These are phyloP conservation scores for Triplophysa dalaica DNA, from an alignment of 2,113 vertebrate species.

Conservation along the genomic window DNA sequence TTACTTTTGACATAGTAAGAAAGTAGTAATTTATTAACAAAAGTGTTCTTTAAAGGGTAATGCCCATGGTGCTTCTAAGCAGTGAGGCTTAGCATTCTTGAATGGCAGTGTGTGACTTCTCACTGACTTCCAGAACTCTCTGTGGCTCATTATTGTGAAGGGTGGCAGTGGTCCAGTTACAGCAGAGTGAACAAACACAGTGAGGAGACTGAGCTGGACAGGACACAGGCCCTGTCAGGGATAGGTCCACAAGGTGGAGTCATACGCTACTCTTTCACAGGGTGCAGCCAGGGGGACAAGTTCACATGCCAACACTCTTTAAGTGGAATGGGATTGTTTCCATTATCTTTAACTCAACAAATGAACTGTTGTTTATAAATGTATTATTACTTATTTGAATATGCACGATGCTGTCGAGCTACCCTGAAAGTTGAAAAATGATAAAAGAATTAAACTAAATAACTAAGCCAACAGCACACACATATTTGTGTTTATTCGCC, in stretches of 20 bases:
- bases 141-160: slow-evolving; percentile 66
- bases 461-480: neutral
- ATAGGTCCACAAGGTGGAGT: slow-evolving; percentile 33
- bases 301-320: slow-evolving; percentile 59
- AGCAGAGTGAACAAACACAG: slow-evolving; percentile 75
- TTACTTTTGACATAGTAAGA: no score
- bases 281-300: slow-evolving; percentile 54
- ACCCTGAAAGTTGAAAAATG: no score
- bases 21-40: no score
- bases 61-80: slow-evolving; percentile 36
- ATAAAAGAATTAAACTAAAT: neutral
- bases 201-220: slow-evolving; percentile 57
- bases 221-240: slow-evolving; percentile 8
- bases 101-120: slow-evolving; percentile 73
- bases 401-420: neutral
- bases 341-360: slow-evolving; percentile 12
- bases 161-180: slow-evolving; percentile 65
- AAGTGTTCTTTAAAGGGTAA: no score
- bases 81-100: slow-evolving; percentile 66
- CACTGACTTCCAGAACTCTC: slow-evolving; percentile 72
- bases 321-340: slow-evolving; percentile 20
- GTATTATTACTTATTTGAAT: neutral
- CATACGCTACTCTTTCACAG: slow-evolving; percentile 26
- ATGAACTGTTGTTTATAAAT: neutral
- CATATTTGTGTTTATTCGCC: slow-evolving; percentile 47